Evolutionary conservation across 2,113 vertebrate genomes (phyloP).

Genomic region (Meles meles): DNA sequence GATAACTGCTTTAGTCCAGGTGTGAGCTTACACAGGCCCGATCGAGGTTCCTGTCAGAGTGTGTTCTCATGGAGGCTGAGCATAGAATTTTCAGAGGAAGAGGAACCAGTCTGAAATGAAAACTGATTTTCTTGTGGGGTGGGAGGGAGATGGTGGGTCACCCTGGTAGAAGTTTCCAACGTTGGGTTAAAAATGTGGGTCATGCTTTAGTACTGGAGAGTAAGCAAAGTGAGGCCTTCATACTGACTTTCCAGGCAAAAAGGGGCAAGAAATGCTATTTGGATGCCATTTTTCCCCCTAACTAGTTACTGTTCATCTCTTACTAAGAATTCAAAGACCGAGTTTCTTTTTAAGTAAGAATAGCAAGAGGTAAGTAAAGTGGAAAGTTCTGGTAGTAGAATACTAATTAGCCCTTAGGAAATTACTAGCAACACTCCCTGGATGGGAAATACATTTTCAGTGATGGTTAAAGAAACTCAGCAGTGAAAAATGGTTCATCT

Average conservation of each 20-base stretch:
- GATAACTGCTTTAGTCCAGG: accelerated
- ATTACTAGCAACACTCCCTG: background rate
- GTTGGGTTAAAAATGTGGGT: background rate
- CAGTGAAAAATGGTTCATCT: background rate
- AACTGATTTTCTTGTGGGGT: background rate
- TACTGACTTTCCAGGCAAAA: background rate
- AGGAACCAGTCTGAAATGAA: background rate
- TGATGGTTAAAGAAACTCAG: background rate
- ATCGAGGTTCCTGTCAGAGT: background rate
- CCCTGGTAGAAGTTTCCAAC: background rate
- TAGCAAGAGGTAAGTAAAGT: background rate
- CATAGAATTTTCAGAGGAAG: background rate
- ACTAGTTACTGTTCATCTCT: background rate
- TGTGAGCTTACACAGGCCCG: background rate
- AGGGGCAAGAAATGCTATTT: background rate
- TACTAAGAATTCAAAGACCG: background rate
- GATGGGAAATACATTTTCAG: background rate
- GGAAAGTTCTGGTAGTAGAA: background rate
- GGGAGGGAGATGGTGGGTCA: background rate
- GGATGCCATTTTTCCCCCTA: background rate
- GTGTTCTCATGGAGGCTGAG: background rate
- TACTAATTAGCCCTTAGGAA: background rate
- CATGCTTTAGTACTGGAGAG: background rate
- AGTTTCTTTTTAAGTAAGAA: background rate
- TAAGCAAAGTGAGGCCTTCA: too few species aligned